Conservation (phyloP, 35 echinoderm and acorn worm species). For the Lytechinus variegatus region DNA sequence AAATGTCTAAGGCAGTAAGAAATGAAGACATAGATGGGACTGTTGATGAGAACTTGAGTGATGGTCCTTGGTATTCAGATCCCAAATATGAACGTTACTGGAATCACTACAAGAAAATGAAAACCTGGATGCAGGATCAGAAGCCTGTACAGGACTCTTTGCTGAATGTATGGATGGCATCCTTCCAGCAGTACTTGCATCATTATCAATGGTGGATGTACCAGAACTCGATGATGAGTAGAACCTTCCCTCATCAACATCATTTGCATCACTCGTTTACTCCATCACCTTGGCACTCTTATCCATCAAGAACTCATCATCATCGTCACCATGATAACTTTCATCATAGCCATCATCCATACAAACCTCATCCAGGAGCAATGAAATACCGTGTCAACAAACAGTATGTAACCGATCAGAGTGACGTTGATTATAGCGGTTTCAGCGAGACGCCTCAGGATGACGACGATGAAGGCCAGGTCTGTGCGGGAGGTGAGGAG, state of each 20-base stretch:
- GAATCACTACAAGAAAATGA: slow-evolving; percentile 41
- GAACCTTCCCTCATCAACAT: not conserved
- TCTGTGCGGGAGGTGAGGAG: not conserved
- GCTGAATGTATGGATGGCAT: not conserved
- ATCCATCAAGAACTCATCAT: not conserved
- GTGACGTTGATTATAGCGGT: slow-evolving; percentile 38
- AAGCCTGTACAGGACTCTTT: not conserved
- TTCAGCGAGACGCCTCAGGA: slow-evolving; percentile 27
- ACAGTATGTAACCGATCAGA: slow-evolving; percentile 43
- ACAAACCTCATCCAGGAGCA: not conserved
- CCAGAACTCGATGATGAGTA: not conserved
- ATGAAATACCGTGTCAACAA: slow-evolving; percentile 1
- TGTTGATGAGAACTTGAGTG: not conserved
- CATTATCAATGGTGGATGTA: slow-evolving; percentile 24
- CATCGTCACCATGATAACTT: not conserved
- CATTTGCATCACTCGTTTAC: not conserved
- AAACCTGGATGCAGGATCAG: not conserved
- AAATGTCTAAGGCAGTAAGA: not conserved
- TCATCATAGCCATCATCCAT: not conserved
- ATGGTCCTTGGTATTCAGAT: slow-evolving; percentile 8
- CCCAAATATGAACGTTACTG: slow-evolving; percentile 33
- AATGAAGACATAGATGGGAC: not conserved
- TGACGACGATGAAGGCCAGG: not conserved
- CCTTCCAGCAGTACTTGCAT: slow-evolving; percentile 23
- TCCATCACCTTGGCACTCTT: not conserved